Evolutionary conservation across 2,888 invertebrate species (phyloP).

Genomic region (Aporophyla lueneburgensis): DNA sequence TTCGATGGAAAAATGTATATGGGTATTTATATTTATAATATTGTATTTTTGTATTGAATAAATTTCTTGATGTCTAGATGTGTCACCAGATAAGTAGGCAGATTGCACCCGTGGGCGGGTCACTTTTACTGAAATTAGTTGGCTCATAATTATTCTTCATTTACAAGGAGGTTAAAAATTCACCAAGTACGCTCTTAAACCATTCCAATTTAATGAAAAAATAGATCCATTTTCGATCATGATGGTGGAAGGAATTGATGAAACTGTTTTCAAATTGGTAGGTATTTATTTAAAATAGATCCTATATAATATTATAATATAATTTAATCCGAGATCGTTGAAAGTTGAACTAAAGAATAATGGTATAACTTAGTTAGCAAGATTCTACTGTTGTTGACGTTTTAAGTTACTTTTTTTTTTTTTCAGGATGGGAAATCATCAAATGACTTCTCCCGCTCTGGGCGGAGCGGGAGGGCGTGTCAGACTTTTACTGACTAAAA

Average conservation of each 20-base stretch:
- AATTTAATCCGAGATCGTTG: background rate
- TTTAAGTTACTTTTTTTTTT: conserved; percentile 8
- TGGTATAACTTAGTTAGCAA: background rate
- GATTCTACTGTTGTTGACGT: background rate
- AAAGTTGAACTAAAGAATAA: too few relatives aligned
- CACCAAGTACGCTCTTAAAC: background rate
- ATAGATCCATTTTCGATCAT: background rate
- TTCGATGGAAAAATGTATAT: too few relatives aligned
- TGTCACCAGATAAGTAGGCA: too few relatives aligned
- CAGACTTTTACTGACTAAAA: too few relatives aligned
- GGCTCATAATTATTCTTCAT: background rate
- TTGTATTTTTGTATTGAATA: too few relatives aligned
- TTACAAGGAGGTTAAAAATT: background rate
- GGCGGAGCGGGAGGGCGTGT: too few relatives aligned
- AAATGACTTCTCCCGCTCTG: too few relatives aligned
- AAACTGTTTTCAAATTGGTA: too few relatives aligned
- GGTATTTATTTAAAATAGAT: background rate
- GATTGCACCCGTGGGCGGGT: background rate
- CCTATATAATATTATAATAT: too few relatives aligned
- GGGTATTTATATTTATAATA: too few relatives aligned
- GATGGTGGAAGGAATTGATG: background rate
- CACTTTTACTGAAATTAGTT: background rate
- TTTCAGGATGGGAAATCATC: too few relatives aligned
- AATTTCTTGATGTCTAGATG: too few relatives aligned
- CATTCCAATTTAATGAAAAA: background rate